phyloP scores from a whole-genome alignment of 2,113 vertebrate genomes.

The Eira barbara region DNA sequence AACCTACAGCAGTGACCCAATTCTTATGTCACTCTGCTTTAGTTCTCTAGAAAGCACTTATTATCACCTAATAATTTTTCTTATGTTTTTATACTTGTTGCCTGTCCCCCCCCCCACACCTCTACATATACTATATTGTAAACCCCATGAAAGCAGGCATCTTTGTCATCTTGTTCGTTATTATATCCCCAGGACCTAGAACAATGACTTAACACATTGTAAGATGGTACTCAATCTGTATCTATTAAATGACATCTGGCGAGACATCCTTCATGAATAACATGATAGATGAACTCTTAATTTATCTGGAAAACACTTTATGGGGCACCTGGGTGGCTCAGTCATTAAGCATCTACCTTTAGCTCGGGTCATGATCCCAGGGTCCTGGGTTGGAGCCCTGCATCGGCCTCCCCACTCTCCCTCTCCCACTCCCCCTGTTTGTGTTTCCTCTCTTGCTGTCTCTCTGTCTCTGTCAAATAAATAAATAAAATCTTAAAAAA shows the following conservation, averaged over 20 bases:
- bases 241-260: background rate
- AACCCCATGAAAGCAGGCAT: background rate
- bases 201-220: background rate
- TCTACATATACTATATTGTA: background rate
- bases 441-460: no score
- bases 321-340: background rate
- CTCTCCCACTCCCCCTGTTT: no score
- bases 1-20: background rate
- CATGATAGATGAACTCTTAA: background rate
- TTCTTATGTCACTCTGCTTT: slow-evolving; percentile 1
- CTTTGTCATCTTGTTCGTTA: background rate
- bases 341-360: no score
- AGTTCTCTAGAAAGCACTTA: background rate
- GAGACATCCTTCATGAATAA: background rate
- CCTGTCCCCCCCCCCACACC: background rate
- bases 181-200: background rate
- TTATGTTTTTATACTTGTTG: background rate
- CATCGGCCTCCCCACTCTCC: no score
- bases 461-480: no score
- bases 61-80: background rate
- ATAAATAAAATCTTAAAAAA: no score
- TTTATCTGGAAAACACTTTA: slow-evolving; percentile 1
- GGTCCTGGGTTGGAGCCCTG: no score
- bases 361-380: no score
- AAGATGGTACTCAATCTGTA: background rate